These are phyloP conservation scores for Solenodon paradoxus DNA, from an alignment of 2,113 vertebrate genomes.

Conservation along the genomic window DNA sequence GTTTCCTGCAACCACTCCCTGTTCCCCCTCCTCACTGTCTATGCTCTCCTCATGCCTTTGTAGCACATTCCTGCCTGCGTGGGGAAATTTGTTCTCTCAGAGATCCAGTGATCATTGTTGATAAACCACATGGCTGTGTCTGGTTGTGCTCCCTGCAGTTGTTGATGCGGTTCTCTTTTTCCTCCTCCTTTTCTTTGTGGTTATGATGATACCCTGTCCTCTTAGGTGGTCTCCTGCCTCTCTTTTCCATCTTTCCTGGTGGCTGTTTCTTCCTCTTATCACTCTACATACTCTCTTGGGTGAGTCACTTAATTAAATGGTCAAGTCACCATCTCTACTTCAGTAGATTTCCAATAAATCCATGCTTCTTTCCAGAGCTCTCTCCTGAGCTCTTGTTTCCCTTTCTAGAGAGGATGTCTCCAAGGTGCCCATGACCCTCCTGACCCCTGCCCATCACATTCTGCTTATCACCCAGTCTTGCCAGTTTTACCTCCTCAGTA, in stretches of 20 bases:
- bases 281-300: not conserved
- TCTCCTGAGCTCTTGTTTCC: not conserved
- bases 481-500: not conserved
- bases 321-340: not conserved
- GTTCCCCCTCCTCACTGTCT: not conserved
- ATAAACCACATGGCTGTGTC: not conserved
- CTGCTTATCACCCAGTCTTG: not conserved
- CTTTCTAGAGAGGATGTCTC: not conserved
- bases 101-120: not conserved
- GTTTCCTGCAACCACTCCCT: not conserved
- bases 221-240: not conserved
- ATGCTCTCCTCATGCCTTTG: not conserved
- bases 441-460: not conserved
- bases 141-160: not conserved
- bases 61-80: not conserved
- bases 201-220: not conserved
- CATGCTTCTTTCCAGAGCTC: not conserved
- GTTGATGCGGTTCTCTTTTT: not conserved
- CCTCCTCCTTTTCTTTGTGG: not conserved
- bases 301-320: not conserved
- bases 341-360: not conserved
- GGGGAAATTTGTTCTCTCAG: not conserved
- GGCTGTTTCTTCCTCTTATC: not conserved
- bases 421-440: too few species aligned
- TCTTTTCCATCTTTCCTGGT: not conserved